These are phyloP conservation scores for Dorcus hopei DNA, from an alignment of 2,888 invertebrate genomes.

Conservation along the genomic window DNA sequence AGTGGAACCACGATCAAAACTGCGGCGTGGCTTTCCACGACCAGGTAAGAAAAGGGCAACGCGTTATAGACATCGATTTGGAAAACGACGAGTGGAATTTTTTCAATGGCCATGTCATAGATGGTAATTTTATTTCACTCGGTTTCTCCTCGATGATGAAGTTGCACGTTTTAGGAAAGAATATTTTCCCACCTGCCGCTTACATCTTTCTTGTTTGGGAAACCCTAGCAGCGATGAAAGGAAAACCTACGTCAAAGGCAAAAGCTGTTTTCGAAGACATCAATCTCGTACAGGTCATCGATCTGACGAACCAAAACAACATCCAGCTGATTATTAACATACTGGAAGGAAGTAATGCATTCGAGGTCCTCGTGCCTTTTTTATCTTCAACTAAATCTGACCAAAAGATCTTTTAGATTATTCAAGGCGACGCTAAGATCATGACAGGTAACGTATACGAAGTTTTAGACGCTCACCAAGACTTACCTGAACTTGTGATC, in stretches of 20 bases:
- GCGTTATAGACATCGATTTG: slow-evolving; percentile 58
- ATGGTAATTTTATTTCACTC: slow-evolving; percentile 58
- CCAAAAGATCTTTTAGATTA: slow-evolving; percentile 49
- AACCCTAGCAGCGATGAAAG: slow-evolving; percentile 49
- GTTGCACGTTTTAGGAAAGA: slow-evolving; percentile 35
- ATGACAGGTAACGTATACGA: slow-evolving; percentile 65
- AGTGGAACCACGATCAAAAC: slow-evolving; percentile 82
- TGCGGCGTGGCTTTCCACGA: slow-evolving; percentile 54
- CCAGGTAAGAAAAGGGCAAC: slow-evolving; percentile 44
- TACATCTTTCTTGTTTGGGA: slow-evolving; percentile 54
- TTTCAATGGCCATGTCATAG: slow-evolving; percentile 77
- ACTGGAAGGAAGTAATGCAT: slow-evolving; percentile 32
- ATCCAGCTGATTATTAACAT: slow-evolving; percentile 28
- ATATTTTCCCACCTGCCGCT: slow-evolving; percentile 62
- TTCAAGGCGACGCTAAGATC: slow-evolving; percentile 64
- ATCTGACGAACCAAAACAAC: slow-evolving; percentile 48
- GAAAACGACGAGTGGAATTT: slow-evolving; percentile 67
- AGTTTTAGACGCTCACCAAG: slow-evolving; percentile 22
- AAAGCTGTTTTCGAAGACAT: slow-evolving; percentile 59
- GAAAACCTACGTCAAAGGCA: slow-evolving; percentile 44
- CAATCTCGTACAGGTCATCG: slow-evolving; percentile 57
- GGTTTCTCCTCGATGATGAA: not conserved
- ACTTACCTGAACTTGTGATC: not conserved
- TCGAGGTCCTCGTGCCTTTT: slow-evolving; percentile 30
- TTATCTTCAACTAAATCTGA: not conserved